Evolutionary conservation across 2,113 vertebrate species (phyloP), one percentile per base, ranked within the genome.

Genomic region (Carassius auratus): DNA sequence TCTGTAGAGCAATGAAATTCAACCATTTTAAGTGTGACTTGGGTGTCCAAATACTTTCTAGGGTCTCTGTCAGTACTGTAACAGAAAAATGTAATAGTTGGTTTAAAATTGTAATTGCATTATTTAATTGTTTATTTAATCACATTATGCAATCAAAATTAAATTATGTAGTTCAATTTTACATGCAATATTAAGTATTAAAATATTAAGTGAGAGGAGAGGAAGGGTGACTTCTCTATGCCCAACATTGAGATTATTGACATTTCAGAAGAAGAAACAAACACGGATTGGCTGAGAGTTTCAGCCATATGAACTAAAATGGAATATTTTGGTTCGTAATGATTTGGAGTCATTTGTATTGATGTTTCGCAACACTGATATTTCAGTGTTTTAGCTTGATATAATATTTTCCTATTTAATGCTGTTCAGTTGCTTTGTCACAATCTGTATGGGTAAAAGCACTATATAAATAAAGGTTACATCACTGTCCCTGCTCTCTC

Each of bases 171-270:
- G 36, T 38, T 38, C 36, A 3, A 4, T 38, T 38, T 38, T 38
- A 3, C 36, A 38, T 38, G 36, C 36, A 38, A 38, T 38, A 38
- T 30, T 30, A 30, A 26, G 26, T 26, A 26, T 26, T 26, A 26
- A 26, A 26, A 26, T 26, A 26, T 26, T 26, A 26, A 26, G 74
- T 92, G 91, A 66, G 93, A 92, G 23, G 52, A 78, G 30, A 78
- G 48, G 80, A 71, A 71, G 64, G 64, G 80, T 17, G 26, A 23
- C 64, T 36, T 69, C 79, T 81, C 64, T 33, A 2, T 57, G 64
- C 9, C 64, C 45, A 82, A 14, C 64, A 71, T 36, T 52, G 19
- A 71, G 66, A 55, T 82, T 55, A 69, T 81, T 81, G 79, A 68
- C 68, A 68, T 68, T 26, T 50, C 23, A 2, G 62, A 38, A 13